Evolutionary conservation across 23 tunicate genomes (phyloP), one percentile per base, ranked within the genome.

Genomic region (Oikopleura dioica): DNA sequence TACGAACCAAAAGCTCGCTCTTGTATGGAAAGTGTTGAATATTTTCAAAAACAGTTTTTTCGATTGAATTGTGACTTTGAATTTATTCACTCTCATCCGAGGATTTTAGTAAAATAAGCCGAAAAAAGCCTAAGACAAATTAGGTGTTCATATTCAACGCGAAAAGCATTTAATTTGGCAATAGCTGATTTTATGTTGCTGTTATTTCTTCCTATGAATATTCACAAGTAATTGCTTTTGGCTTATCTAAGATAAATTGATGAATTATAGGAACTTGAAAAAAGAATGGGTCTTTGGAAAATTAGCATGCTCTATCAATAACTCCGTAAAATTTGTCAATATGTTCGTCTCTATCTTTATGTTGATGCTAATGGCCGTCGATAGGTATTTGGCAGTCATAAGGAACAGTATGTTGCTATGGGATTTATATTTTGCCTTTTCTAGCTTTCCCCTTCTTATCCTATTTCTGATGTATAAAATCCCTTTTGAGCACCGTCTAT

Each of bases 311-410:
- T 9, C 55, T 9, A 9, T 44, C 16, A 44, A 44, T 21, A 44
- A 44, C 55, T 44, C 55, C 21, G 72, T 63, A 2, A 2, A 12
- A 31, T 63, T 12, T 28, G 72, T 63, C 33, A 63, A 63, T 63
- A 63, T 63, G 72, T 63, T 63, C 26, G 72, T 63, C 5, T 63
- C 72, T 23, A 63, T 63, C 2, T 63, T 63, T 31, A 63, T 63
- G 72, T 31, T 63, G 72, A 63, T 63, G 72, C 72, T 63, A 23
- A 63, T 63, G 72, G 72, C 72, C 2, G 16, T 63, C 30, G 72
- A 63, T 63, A 23, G 72, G 26, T 63, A 63, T 63, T 28, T 63
- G 5, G 72, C 72, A 16, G 72, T 63, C 33, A 63, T 63, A 21
- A 24, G 72, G 29, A 63, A 23, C 33, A 63, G 72, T 63, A 12